Evolutionary conservation across 2,888 invertebrate genomes (phyloP).

Genomic region (Beris morrisii): DNA sequence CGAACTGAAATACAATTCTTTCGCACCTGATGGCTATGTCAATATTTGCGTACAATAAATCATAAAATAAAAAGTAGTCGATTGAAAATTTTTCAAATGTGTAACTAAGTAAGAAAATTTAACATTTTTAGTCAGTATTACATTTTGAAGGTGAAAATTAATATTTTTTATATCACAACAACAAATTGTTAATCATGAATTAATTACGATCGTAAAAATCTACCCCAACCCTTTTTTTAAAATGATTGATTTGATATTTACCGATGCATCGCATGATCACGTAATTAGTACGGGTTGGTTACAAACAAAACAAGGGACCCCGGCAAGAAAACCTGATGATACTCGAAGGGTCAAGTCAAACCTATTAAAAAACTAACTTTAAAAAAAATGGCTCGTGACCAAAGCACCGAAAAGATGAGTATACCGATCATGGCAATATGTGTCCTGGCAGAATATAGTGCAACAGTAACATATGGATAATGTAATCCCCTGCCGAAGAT

Average conservation of each 20-base stretch:
- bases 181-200: no score
- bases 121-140: no score
- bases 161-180: no score
- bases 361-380: neutral
- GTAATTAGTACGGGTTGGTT: slow-evolving; percentile 15
- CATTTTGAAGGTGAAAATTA: no score
- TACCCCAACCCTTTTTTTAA: no score
- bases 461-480: slow-evolving; percentile 13
- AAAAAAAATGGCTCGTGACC: slow-evolving; percentile 16
- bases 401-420: slow-evolving; percentile 27
- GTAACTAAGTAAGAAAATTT: no score
- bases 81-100: no score
- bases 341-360: neutral
- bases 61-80: no score
- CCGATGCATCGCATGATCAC: slow-evolving; percentile 21
- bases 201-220: no score
- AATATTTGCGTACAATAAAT: no score
- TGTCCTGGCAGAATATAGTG: slow-evolving; percentile 8
- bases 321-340: neutral
- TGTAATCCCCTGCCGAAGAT: neutral
- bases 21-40: no score
- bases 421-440: slow-evolving; percentile 16
- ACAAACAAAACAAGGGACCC: slow-evolving; percentile 12
- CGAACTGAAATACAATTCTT: no score
- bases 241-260: slow-evolving; percentile 21